Evolutionary conservation across 2,797 vertebrate genomes (phyloP), one percentile per base, ranked within the genome.

Genomic region (Sphaeramia orbicularis): DNA sequence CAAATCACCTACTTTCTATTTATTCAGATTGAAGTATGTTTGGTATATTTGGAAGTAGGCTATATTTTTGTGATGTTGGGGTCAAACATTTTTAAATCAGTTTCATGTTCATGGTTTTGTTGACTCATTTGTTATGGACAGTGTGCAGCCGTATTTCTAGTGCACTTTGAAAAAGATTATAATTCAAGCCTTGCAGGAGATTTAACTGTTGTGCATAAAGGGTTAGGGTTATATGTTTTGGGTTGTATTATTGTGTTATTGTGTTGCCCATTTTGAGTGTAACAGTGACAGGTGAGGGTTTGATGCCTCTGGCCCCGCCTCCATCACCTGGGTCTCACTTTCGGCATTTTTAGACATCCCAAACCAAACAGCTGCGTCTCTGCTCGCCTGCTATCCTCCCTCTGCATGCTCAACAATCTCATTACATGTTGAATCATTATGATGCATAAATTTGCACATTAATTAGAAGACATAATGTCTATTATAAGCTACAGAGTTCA

Each of bases 361-460:
- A 1, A 12, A 18, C 4, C 49, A 32, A 53, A 32, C 57, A 15
- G 13, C 61, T 8, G 27, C 27, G 19, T 27, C 12, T 37, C 12
- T 4, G 30, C 16, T 50, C 1, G 43, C 52, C 62, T 18, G 57
- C 57, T 32, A 2, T 30, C 62, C 62, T 35, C 10, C 27, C 38
- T 43, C 41, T 14, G 11, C 1, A 1, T 6, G 8, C 60, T n/a
- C 0, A 0, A 5, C 55, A 64, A 68, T 74, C 71, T 74, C 41
- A 12, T 81, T 62, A 60, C 65, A 45, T 4, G 44, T 52, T 16
- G 61, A 57, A 85, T 62, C 62, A 59, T 72, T 24, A n/a, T 1
- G 47, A 30, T 54, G 75, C 68, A 83, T 81, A 78, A 8, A 86
- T 89, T 68, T 68, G 59, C 84, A 84, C 67, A 52, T 30, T 12